Evolutionary conservation across 2,888 invertebrate species (phyloP), one percentile per base, ranked within the genome.

Genomic region (Drosophila mulleri): DNA sequence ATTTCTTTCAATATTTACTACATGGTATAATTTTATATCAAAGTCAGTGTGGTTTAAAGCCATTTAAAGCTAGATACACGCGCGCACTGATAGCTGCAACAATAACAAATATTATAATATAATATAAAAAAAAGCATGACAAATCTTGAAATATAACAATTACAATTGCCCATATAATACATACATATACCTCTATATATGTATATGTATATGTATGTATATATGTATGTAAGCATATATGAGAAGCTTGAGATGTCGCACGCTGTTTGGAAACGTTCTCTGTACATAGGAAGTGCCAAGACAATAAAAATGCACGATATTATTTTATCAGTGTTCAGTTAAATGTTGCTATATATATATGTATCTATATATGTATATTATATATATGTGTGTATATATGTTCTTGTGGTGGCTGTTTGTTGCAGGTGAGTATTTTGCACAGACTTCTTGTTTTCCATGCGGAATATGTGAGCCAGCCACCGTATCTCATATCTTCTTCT

Each of bases 251-350:
- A 74, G 89, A 81, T 85, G 83, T 66, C 75, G 67, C 75, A 54
- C 71, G 67, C 87, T 82, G 67, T 60, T 72, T 72, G 72, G 60
- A 66, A 68, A 54, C 72, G 69, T 68, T 71, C 65, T 61, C 29
- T 3, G 45, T 82, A 84, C 74, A 84, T 84, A 84, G 84, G 89
- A 84, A 84, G 80, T 84, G 42, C 5, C 63, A 78, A 83, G 71
- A 88, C 86, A 88, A 85, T 85, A 83, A 72, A 89, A 88, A 76
- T 87, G 84, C 87, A 84, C 87, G 79, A 87, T 88, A 88, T 72
- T 79, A 71, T 68, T 75, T 80, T 82, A 80, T 80, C 80, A 72
- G 53, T 58, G 57, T 39, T 77, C 69, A 45, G 42, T 80, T 74
- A 70, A 66, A 62, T 64, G 41, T 47, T 67, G 50, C 26, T 59